Conservation (phyloP, 2,797 vertebrate species). For the Sarcophilus harrisii region DNA sequence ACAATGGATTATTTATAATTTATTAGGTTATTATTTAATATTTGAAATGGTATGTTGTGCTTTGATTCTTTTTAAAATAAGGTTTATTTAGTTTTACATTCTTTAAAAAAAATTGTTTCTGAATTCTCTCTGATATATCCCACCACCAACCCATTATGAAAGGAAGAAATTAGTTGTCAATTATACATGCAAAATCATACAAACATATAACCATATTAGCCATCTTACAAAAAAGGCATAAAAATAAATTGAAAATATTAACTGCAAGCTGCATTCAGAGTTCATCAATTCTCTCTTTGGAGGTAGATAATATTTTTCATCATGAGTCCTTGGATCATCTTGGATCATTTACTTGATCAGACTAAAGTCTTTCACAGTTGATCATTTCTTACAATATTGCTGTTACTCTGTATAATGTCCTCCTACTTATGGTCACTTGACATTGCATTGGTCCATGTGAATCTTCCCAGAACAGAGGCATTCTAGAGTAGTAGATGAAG, state of each 20-base stretch:
- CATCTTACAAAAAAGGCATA: not conserved
- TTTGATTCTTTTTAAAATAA: not conserved
- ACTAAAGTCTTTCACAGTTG: too few species aligned
- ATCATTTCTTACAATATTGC: too few species aligned
- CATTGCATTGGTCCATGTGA: not conserved
- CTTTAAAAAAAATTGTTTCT: not conserved
- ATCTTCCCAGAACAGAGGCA: not conserved
- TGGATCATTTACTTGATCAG: too few species aligned
- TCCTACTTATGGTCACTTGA: not conserved
- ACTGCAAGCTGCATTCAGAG: not conserved
- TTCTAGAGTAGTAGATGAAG: not conserved
- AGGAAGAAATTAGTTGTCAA: not conserved
- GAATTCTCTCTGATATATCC: not conserved
- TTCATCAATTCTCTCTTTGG: not conserved
- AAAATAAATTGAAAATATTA: not conserved
- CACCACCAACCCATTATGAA: not conserved
- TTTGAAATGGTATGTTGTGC: not conserved
- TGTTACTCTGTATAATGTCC: not conserved
- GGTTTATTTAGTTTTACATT: too few species aligned
- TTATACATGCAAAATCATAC: not conserved
- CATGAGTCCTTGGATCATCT: too few species aligned
- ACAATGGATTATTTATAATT: not conserved
- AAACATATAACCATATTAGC: not conserved
- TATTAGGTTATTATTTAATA: not conserved
- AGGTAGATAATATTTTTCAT: not conserved